Evolutionary conservation across 2,113 vertebrate genomes (phyloP).

Genomic region (Erythrocebus patas): DNA sequence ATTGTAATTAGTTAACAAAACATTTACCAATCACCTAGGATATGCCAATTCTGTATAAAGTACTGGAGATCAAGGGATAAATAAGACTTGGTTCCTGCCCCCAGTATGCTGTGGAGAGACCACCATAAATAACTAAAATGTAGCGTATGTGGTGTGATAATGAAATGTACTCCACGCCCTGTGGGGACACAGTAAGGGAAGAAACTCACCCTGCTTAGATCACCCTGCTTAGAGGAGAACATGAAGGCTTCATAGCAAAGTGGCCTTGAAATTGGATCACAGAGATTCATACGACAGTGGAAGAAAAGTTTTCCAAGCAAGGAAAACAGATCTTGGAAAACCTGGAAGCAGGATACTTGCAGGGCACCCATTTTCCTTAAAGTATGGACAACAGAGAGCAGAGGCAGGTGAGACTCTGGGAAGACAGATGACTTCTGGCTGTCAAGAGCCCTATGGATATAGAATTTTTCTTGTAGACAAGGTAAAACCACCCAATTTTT

Average conservation of each 20-base stretch:
- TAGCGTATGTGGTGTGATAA: rapidly evolving
- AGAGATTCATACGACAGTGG: not conserved
- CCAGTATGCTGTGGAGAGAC: not conserved
- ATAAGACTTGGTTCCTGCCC: not conserved
- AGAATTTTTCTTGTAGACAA: not conserved
- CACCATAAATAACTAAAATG: not conserved
- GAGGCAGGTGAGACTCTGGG: not conserved
- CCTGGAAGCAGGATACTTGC: not conserved
- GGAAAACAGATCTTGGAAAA: not conserved
- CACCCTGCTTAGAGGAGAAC: not conserved
- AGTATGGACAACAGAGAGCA: not conserved
- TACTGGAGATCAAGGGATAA: not conserved
- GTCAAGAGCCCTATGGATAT: not conserved
- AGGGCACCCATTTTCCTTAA: not conserved
- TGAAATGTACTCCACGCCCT: not conserved
- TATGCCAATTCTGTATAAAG: not conserved
- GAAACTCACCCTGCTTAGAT: not conserved
- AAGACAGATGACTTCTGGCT: not conserved
- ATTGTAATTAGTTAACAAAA: not conserved
- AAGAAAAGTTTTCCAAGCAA: not conserved
- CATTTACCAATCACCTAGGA: not conserved
- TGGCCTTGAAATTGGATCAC: not conserved
- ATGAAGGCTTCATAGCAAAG: not conserved
- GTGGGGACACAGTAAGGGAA: not conserved
- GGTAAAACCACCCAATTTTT: not conserved